These are phyloP conservation scores for Montipora foliosa DNA, from an alignment of 64 coral and sea anemone genomes.

Conservation along the genomic window DNA sequence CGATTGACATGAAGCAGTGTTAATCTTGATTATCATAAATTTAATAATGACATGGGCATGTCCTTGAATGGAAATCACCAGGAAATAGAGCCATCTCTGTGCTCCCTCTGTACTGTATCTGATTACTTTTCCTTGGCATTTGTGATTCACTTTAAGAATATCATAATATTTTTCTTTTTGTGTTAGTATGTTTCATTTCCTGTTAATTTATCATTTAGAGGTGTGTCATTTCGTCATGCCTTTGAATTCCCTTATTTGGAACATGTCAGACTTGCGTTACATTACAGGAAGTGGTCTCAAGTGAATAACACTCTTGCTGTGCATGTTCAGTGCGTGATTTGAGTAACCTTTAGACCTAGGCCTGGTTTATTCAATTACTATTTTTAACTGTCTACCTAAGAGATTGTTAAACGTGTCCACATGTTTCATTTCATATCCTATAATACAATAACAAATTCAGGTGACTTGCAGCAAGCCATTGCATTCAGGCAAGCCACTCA, in stretches of 20 bases:
- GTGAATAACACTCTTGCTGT: not conserved
- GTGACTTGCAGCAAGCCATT: not conserved
- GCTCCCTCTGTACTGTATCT: too few species aligned
- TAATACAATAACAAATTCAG: conserved; percentile 7
- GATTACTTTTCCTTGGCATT: too few species aligned
- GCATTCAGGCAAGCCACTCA: not conserved
- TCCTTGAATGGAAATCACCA: too few species aligned
- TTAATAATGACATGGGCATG: too few species aligned
- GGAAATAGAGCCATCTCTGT: too few species aligned
- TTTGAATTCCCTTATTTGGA: conserved; percentile 18
- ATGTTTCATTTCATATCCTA: not conserved
- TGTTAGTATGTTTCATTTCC: not conserved
- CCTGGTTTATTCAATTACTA: not conserved
- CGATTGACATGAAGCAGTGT: too few species aligned
- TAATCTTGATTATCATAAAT: too few species aligned
- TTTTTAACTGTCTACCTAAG: not conserved
- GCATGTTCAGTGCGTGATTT: not conserved
- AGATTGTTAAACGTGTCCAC: not conserved
- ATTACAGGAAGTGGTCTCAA: not conserved
- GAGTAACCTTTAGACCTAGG: conserved; percentile 14
- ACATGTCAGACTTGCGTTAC: not conserved
- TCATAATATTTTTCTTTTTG: too few species aligned
- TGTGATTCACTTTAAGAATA: too few species aligned
- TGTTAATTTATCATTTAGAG: not conserved
- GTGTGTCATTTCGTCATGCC: not conserved